Evolutionary conservation across 2,113 vertebrate genomes (phyloP), one percentile per base, ranked within the genome.

Genomic region (Cheilinus undulatus): DNA sequence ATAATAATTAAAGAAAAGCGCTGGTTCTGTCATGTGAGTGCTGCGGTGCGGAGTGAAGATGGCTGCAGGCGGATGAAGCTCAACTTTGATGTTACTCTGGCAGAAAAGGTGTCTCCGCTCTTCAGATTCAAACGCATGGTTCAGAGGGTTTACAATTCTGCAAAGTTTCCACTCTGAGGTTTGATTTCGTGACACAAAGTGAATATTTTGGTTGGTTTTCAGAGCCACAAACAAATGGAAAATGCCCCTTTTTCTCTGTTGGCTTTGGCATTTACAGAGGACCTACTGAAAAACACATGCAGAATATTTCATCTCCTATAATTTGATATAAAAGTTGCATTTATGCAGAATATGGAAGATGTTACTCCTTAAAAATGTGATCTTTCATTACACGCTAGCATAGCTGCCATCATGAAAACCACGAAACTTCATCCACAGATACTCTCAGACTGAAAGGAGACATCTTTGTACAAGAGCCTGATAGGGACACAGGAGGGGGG

Each of bases 1-100:
- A 46, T 58, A 32, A 51, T 53, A 58, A 77, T 68, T 24, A 61
- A 67, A 43, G 40, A 43, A 71, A 49, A 59, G 23, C 12, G 50
- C 5, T 54, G 10, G 3, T 32, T 58, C 32, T 66, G 62, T 48
- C 50, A 3, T 48, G 2, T 28, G 27, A 70, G 28, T 0, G 52
- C 36, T 24, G 43, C 51, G 7, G 51, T 20, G 22, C 49, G 62
- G 12, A 51, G 32, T 0, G 45, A 27, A 28, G 40, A 40, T 22
- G 12, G 28, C 52, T 62, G 40, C 38, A 0, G 48, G 30, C 32
- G 8, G 32, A 34, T 7, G 11, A 34, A 34, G 32, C 11, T 11
- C 2, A 34, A 34, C 60, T 65, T 53, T 70, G 53, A 51, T 57
- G 42, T 68, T 32, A 2, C 3, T 63, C 22, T 63, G 66, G 45